phyloP scores from a whole-genome alignment of 1,140 invertebrate genomes.

The Pectinophora gossypiella region DNA sequence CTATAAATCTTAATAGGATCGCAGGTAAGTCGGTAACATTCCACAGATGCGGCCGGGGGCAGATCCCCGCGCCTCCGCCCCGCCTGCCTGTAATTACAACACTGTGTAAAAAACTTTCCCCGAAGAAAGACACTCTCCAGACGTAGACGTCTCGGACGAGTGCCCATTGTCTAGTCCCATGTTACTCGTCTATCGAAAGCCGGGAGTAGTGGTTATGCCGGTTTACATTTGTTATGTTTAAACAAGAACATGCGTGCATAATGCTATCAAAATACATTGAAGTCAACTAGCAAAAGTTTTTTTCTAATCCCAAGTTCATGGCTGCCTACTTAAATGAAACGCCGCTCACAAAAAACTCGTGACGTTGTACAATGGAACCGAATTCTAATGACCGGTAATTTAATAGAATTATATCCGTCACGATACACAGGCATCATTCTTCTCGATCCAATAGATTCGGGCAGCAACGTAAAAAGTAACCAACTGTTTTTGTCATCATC shows the following conservation, averaged over 20 bases:
- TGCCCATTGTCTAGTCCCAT: slow-evolving; percentile 17
- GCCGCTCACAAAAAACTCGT: slow-evolving; percentile 8
- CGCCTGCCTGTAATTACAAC: slow-evolving; percentile 20
- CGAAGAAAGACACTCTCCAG: slow-evolving; percentile 22
- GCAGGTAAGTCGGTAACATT: slow-evolving; percentile 32
- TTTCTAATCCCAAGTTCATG: no score
- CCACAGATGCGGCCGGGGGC: slow-evolving; percentile 13
- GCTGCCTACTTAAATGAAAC: no score
- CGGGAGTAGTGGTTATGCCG: no score
- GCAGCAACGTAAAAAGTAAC: slow-evolving; percentile 17
- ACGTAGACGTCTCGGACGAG: neutral
- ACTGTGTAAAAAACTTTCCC: slow-evolving; percentile 16
- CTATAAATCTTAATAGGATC: slow-evolving; percentile 18
- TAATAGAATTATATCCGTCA: slow-evolving; percentile 32
- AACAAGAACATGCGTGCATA: no score
- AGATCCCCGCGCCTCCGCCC: neutral
- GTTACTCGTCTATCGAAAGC: no score
- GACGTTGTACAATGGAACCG: slow-evolving; percentile 16
- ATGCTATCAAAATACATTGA: no score
- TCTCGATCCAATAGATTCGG: slow-evolving; percentile 18
- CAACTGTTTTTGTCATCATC: slow-evolving; percentile 1
- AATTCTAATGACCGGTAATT: slow-evolving; percentile 25
- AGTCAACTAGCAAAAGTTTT: no score
- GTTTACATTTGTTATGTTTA: no score
- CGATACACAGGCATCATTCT: slow-evolving; percentile 16